A percentile compares a stretch with the other conserved stretches of the same genome.
Evolutionary conservation across 2,888 invertebrate genomes (phyloP).

Genomic region (Microctonus brassicae): DNA sequence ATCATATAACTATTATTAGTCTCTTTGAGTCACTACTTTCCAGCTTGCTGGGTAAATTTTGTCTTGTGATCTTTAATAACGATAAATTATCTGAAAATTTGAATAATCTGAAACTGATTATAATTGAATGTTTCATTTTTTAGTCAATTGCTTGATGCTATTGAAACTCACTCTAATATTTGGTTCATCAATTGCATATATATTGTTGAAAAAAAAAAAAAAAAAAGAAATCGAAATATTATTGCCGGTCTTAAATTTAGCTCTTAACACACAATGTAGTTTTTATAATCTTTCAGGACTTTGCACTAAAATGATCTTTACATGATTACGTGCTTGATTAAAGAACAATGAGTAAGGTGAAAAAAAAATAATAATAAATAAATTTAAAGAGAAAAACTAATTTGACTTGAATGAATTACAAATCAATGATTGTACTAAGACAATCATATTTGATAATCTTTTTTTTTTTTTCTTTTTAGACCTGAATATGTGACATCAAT

Average conservation of each 20-base stretch:
- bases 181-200: neutral
- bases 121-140: slow-evolving; percentile 2
- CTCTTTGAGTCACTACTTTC: slow-evolving; percentile 46
- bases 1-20: slow-evolving; percentile 67
- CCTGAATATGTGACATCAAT: neutral
- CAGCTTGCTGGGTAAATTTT: neutral
- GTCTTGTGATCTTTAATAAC: slow-evolving; percentile 3
- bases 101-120: slow-evolving; percentile 10
- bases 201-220: neutral
- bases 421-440: neutral
- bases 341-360: neutral
- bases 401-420: neutral
- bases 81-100: slow-evolving; percentile 19
- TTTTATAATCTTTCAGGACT: slow-evolving; percentile 1
- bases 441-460: neutral
- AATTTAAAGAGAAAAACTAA: neutral
- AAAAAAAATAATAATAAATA: neutral
- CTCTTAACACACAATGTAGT: neutral
- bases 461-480: neutral
- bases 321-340: neutral
- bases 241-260: neutral
- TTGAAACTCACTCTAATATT: neutral
- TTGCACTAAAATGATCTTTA: neutral
- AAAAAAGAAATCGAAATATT: neutral
- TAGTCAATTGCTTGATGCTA: neutral